A percentile compares a stretch with the other conserved stretches of the same genome.
Conservation (phyloP, 53 echinoderm and acorn worm species). For the Echinometra lucunter region DNA sequence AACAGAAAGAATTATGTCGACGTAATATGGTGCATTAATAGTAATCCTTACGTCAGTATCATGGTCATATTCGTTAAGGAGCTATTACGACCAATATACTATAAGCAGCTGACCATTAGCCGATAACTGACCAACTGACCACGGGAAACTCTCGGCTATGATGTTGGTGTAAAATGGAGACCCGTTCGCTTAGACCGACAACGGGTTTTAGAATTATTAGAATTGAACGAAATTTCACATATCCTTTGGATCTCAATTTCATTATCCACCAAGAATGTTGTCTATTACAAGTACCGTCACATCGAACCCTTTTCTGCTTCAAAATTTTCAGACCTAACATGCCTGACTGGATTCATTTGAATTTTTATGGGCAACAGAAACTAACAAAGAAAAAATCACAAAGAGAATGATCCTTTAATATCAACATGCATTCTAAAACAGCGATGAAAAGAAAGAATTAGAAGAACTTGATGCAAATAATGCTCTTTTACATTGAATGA, state of each 20-base stretch:
- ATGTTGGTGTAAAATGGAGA: background rate
- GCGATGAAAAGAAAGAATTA: too few species aligned
- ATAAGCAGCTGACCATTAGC: background rate
- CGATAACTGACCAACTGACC: constrained; percentile 9
- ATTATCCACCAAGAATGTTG: background rate
- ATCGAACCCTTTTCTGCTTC: background rate
- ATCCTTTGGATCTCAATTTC: background rate
- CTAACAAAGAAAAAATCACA: background rate
- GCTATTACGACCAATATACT: background rate
- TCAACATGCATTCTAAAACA: too few species aligned
- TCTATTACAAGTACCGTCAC: background rate
- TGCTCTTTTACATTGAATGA: too few species aligned
- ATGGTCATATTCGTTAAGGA: background rate
- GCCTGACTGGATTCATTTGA: background rate
- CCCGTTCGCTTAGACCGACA: background rate
- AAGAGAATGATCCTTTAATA: too few species aligned
- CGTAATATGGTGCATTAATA: background rate
- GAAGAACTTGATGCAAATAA: too few species aligned
- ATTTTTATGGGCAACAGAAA: background rate
- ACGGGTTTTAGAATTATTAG: background rate
- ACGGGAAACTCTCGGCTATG: background rate
- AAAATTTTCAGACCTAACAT: background rate
- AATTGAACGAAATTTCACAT: background rate
- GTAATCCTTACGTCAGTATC: background rate
- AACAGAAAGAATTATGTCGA: background rate